Conservation (phyloP, 2,888 invertebrate genomes). For the Pristionchus mayeri region DNA sequence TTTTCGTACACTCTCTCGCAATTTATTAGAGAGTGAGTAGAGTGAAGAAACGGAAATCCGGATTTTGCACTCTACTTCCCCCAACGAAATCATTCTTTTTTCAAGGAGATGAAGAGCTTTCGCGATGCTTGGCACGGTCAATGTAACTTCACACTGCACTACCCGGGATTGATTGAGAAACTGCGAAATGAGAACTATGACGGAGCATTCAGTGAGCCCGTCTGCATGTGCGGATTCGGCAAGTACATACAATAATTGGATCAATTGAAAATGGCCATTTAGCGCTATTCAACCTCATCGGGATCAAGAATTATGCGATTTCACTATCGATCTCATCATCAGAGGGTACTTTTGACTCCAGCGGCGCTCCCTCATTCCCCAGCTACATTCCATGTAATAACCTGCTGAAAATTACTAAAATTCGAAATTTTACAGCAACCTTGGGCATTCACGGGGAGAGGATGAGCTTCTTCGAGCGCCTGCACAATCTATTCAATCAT, state of each 20-base stretch:
- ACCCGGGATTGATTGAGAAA: slow-evolving; percentile 12
- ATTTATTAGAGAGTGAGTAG: no score
- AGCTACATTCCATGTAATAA: slow-evolving; percentile 42
- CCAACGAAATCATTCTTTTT: no score
- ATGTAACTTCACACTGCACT: slow-evolving; percentile 30
- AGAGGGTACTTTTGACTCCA: slow-evolving; percentile 29
- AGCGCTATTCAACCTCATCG: slow-evolving; percentile 33
- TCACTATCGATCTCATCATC: slow-evolving; percentile 19
- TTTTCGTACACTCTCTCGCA: background rate
- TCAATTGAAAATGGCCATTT: background rate
- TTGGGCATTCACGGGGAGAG: background rate
- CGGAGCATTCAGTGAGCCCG: slow-evolving; percentile 39
- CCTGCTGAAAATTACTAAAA: background rate
- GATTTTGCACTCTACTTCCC: no score
- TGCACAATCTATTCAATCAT: slow-evolving; percentile 14
- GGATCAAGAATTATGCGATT: background rate
- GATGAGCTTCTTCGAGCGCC: slow-evolving; percentile 43
- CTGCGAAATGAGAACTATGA: background rate
- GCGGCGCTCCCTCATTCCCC: slow-evolving; percentile 36
- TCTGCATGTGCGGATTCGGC: slow-evolving; percentile 45
- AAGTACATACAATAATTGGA: background rate
- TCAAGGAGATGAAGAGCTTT: background rate
- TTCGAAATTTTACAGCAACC: background rate
- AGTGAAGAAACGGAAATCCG: no score
- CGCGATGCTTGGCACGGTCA: slow-evolving; percentile 8